Evolutionary conservation across 2,797 vertebrate genomes (phyloP).

Genomic region (Hirundo rustica): DNA sequence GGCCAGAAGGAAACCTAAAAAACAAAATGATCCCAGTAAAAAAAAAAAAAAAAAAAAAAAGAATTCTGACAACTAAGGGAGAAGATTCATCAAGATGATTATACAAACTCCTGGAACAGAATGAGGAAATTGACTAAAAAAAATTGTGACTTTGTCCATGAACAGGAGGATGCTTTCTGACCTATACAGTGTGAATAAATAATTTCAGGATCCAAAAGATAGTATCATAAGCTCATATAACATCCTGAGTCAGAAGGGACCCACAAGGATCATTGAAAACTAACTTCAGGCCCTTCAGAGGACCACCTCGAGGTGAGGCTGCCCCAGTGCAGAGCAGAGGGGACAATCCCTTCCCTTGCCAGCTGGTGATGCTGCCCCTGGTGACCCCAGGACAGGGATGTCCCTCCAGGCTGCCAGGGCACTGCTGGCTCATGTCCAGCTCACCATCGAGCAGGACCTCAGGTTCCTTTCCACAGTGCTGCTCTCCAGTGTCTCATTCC

Average conservation of each 20-base stretch:
- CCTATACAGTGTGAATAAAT: neutral
- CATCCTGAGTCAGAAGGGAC: neutral
- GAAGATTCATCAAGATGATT: neutral
- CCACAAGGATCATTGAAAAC: neutral
- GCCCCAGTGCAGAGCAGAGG: accelerated
- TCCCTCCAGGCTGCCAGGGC: neutral
- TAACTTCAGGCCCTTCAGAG: neutral
- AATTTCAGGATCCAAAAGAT: neutral
- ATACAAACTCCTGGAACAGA: neutral
- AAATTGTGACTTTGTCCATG: neutral
- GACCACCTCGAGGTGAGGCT: accelerated
- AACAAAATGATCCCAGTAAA: neutral
- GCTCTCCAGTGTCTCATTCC: neutral
- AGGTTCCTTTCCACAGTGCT: neutral
- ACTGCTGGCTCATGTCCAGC: accelerated
- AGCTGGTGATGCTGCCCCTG: accelerated
- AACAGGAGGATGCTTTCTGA: neutral
- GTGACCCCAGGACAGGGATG: neutral
- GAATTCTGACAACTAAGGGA: neutral
- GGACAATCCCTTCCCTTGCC: neutral
- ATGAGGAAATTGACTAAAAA: neutral
- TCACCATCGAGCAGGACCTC: accelerated
- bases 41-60: neutral
- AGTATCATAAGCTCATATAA: neutral
- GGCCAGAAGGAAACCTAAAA: neutral